phyloP scores from a whole-genome alignment of 2,113 vertebrate species.

The Platycercus adscitus region DNA sequence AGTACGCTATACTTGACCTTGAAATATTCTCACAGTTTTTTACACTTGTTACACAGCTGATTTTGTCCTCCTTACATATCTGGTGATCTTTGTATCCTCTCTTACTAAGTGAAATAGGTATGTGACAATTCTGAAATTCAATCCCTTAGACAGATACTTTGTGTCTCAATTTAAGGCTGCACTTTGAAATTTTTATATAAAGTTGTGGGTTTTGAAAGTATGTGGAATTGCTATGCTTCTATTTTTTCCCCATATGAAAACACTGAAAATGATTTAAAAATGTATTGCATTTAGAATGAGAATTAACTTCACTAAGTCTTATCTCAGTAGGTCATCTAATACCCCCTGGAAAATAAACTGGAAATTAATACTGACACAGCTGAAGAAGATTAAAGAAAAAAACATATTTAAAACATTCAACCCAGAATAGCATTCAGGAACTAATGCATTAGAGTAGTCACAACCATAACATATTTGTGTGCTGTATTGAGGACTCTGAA shows the following conservation, averaged over 20 bases:
- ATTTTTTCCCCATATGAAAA: neutral
- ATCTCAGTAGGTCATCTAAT: neutral
- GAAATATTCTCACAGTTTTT: neutral
- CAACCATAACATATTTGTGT: neutral
- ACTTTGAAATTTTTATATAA: neutral
- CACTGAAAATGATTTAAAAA: neutral
- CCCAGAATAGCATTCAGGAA: neutral
- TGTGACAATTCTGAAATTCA: neutral
- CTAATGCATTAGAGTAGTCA: neutral
- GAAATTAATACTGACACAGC: neutral
- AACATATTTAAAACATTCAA: neutral
- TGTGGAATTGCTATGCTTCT: neutral
- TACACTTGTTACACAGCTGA: neutral
- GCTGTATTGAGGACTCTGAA: neutral
- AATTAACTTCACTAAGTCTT: slow-evolving; percentile 1
- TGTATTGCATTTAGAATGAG: neutral
- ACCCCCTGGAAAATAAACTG: neutral
- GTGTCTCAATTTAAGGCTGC: neutral
- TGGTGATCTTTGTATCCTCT: neutral
- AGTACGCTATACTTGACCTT: neutral
- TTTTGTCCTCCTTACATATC: neutral
- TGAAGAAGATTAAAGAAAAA: slow-evolving; percentile 4
- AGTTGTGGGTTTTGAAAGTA: neutral
- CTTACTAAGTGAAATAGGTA: neutral
- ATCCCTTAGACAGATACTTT: neutral